Conservation (phyloP, 2,797 vertebrate genomes). For the Clarias fuscus region DNA sequence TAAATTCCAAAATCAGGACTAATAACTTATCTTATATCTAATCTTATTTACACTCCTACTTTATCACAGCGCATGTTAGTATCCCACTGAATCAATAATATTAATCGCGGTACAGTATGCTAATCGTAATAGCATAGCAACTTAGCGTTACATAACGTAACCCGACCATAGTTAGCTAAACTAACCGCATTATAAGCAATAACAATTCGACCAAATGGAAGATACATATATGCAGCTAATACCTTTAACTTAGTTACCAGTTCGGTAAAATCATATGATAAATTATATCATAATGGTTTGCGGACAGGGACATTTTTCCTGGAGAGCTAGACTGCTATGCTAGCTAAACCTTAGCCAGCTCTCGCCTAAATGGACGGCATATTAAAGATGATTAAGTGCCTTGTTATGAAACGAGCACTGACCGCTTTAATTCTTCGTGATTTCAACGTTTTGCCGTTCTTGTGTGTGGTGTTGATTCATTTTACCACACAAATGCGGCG, state of each 20-base stretch:
- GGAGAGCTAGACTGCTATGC: background rate
- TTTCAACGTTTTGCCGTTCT: background rate
- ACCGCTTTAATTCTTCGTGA: background rate
- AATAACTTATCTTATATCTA: no score
- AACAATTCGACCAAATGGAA: no score
- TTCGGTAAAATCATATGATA: background rate
- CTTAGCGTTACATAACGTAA: no score
- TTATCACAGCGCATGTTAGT: background rate
- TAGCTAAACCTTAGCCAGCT: background rate
- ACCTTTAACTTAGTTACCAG: no score
- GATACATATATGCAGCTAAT: background rate
- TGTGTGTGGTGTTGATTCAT: background rate
- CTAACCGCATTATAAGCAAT: background rate
- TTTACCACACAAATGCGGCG: background rate
- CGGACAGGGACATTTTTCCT: background rate
- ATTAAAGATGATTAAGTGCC: background rate
- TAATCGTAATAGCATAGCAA: background rate
- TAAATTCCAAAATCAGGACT: background rate
- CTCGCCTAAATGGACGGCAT: background rate
- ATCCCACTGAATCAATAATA: no score
- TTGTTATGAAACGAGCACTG: slow-evolving; percentile 4
- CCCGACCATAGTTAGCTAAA: background rate
- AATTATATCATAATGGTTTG: background rate
- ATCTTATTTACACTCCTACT: background rate
- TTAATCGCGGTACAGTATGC: background rate